These are phyloP conservation scores for Aphaenogaster floridana DNA, from an alignment of 1,140 invertebrate species.

Conservation along the genomic window DNA sequence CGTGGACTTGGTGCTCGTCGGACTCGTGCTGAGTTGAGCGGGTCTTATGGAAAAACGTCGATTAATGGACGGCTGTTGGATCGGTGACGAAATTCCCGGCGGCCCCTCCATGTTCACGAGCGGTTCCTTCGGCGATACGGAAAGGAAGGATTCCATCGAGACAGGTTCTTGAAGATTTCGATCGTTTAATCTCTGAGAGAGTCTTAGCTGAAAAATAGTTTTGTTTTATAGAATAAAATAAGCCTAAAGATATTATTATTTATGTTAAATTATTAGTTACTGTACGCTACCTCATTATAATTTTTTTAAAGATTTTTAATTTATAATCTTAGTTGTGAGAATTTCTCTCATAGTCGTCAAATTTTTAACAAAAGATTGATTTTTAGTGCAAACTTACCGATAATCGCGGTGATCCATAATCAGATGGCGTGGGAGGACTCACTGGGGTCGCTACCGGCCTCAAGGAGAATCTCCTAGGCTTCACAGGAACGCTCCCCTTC, in stretches of 20 bases:
- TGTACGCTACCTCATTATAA: neutral
- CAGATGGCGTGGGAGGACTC: conserved; percentile 73
- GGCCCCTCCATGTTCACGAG: conserved; percentile 80
- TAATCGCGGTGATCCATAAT: conserved; percentile 74
- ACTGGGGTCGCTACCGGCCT: conserved; percentile 82
- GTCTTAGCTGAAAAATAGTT: conserved; percentile 31
- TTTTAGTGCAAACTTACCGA: conserved; percentile 68
- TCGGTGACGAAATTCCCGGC: conserved; percentile 79
- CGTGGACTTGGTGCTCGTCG: neutral
- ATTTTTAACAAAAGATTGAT: neutral
- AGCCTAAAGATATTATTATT: neutral
- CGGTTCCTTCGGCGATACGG: conserved; percentile 81
- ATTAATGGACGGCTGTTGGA: conserved; percentile 54
- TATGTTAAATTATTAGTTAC: neutral
- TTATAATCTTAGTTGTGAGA: neutral
- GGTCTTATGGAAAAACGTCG: conserved; percentile 82
- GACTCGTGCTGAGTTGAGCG: conserved; percentile 40
- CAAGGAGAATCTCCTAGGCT: conserved; percentile 84
- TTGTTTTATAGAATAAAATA: neutral
- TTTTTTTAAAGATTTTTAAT: conserved; percentile 1
- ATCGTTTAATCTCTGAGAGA: neutral
- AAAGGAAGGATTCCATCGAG: conserved; percentile 34
- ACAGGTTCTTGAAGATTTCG: conserved; percentile 7
- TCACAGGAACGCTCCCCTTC: conserved; percentile 73
- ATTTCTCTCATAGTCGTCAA: neutral